Base-by-base conservation (phyloP, 1,140 invertebrate genomes). In the Brachionus sp. region DNA sequence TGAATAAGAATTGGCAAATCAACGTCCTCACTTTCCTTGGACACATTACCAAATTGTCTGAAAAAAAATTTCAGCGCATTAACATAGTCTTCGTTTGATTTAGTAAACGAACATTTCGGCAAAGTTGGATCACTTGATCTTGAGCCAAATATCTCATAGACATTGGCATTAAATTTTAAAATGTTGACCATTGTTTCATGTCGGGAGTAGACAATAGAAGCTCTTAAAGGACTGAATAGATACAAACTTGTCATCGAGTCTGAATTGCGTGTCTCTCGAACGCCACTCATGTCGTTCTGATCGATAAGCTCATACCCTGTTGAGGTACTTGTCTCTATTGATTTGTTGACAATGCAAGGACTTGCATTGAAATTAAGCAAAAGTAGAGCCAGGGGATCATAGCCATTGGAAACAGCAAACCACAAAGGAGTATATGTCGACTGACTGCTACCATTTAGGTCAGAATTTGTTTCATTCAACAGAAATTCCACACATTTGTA, bases 51-150 rank as follows among this genome's bases (percentile, higher is more conserved):
- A 25, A 80, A 80, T 62, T 66, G 77, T 62, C 62, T 57, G 50
- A 42, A 62, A 80, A 80, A 80, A 66, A 80, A 80, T 66, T 80
- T 80, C 29, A 80, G 16, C 12, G 77, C 19, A 80, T 57, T 66
- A 2, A 80, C 77, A 66, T 80, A 80, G 25, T 80, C 62, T 12
- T 80, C 77, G 19, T 64, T 80, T 3, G 62, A 42, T 25, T 64
- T 80, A 6, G 50, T 33, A n/a, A 46, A 37, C 1, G 37, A 70
- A 19, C 35, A 42, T 19, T 37, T 39, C 16, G 44, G 42, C n/a
- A 57, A 33, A n/a, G 9, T 62, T 10, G 77, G 77, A 39, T 53
- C 46, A 25, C 37, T 57, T 3, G 19, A 16, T 37, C n/a, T 62
- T 23, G 50, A 33, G 29, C 77, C 77, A 42, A 80, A 80, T 42